Base-by-base conservation (phyloP, 2,113 vertebrate species). In the Dissostichus mawsoni region DNA sequence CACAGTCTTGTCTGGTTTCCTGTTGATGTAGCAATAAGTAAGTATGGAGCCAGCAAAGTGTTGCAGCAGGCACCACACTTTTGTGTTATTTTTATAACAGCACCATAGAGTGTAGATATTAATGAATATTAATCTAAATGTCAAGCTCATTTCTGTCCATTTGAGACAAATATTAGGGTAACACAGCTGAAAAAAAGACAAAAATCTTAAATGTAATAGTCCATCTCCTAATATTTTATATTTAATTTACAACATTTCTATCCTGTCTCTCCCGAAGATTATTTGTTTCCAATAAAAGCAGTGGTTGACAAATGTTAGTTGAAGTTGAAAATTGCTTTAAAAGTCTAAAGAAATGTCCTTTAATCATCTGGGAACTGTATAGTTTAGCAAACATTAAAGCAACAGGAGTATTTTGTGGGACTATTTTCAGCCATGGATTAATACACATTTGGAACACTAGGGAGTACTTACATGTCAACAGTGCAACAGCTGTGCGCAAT, bases 21-120 rank as follows among this genome's bases (percentile, higher is more conserved):
- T 64, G 52, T 50, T 78, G 69, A 70, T 33, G 16, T 18, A 52
- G 56, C 65, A 41, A 6, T 9, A 53, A 50, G 62, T 68, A 29
- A 14, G 62, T 72, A 64, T 64, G 33, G 70, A 75, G 63, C 61
- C 52, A 50, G 29, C 36, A 47, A 7, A 47, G 71, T 66, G 59
- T 69, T 61, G 8, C 18, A 16, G 70, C 59, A 70, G 67, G 18
- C 8, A 62, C 62, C 33, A 45, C 50, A 45, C 5, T 36, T 13
- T 47, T 61, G 8, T 62, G 11, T 48, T 56, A 55, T 44, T 12
- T 20, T 53, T 69, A 8, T n/a, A n/a, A 64, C 18, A 47, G 57
- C 55, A 18, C 13, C 44, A 48, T 59, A 23, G 66, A 61, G 8
- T 16, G 48, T 10, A 66, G 2, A n/a, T 52, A 8, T 8, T 36